Base-by-base conservation (phyloP, 23 tunicate species). In the Phallusia fumigata region DNA sequence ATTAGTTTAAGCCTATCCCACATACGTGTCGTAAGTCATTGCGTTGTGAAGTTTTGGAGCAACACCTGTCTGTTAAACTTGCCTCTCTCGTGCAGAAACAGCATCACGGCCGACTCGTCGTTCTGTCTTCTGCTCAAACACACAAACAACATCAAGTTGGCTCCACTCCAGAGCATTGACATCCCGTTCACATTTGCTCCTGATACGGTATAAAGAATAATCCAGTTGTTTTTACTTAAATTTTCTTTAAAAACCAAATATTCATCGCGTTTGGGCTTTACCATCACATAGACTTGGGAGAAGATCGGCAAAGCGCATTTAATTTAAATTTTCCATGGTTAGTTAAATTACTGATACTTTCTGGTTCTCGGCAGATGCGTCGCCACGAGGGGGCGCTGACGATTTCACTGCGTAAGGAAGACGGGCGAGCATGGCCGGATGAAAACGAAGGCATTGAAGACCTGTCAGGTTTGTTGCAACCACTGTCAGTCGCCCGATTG, bases 141-240 rank as follows among this genome's bases (percentile, higher is more conserved):
- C 65, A 80, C 93, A 33, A 78, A 40, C 76, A 80, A 76, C 31
- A 76, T 94, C 0, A 64, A 35, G 35, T 33, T 94, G 36, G 94
- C 79, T 52, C 82, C 90, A 1, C 83, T 44, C n/a, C 86, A 86
- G 74, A 73, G 85, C 22, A 47, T 94, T 0, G 98, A 94, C 65
- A 86, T 94, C 35, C 94, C 98, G 0, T 89, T 94, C 80, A 87
- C 98, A 0, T 94, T 94, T 65, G 80, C 88, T n/a, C 98, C 98
- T 5, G 90, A 86, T 74, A 89, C 80, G 84, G 98, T 94, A 69
- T 45, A 84, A 35, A 65, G 87, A 35, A 19, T 31, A 15, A 74
- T 40, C 10, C 12, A 24, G 12, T 28, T 0, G 26, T n/a, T 74
- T n/a, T n/a, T n/a, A n/a, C 26, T 31, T 22, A 28, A 22, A 19